phyloP scores from a whole-genome alignment of 53 echinoderm and acorn worm genomes.

The Temnopleurus reevesii region DNA sequence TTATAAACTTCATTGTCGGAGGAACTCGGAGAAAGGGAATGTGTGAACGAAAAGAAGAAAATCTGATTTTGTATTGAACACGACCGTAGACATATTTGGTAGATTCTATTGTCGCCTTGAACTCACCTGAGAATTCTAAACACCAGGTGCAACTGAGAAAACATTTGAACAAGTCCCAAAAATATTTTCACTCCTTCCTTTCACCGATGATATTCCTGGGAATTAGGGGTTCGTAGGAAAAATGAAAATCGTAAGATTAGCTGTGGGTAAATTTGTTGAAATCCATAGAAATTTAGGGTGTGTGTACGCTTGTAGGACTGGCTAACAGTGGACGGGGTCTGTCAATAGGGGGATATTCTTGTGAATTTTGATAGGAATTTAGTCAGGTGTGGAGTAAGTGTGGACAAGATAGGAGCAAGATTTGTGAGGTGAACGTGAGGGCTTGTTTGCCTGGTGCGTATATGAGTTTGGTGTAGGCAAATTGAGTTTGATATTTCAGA shows the following conservation, averaged over 20 bases:
- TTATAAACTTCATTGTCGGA: neutral
- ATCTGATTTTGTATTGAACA: neutral
- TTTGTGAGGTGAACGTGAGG: neutral
- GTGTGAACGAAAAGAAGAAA: neutral
- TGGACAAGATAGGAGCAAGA: neutral
- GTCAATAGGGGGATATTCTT: neutral
- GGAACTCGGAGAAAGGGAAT: neutral
- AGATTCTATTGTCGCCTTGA: neutral
- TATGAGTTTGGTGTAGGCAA: constrained; percentile 42
- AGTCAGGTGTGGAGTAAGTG: neutral
- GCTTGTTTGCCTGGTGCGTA: constrained; percentile 39
- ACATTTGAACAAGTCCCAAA: constrained; percentile 44
- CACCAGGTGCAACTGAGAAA: constrained; percentile 41
- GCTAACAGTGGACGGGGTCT: neutral
- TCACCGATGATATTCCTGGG: constrained; percentile 23
- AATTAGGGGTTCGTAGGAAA: neutral
- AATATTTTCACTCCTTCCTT: constrained; percentile 23
- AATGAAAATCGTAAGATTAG: constrained; percentile 18
- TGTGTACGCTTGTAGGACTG: neutral
- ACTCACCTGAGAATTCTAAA: constrained; percentile 27
- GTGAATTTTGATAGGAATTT: neutral
- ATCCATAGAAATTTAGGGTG: neutral
- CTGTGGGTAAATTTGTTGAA: neutral
- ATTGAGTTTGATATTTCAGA: constrained; percentile 55
- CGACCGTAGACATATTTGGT: constrained; percentile 10